Evolutionary conservation across 2,113 vertebrate species (phyloP).

Genomic region (Dipodomys stephensi): DNA sequence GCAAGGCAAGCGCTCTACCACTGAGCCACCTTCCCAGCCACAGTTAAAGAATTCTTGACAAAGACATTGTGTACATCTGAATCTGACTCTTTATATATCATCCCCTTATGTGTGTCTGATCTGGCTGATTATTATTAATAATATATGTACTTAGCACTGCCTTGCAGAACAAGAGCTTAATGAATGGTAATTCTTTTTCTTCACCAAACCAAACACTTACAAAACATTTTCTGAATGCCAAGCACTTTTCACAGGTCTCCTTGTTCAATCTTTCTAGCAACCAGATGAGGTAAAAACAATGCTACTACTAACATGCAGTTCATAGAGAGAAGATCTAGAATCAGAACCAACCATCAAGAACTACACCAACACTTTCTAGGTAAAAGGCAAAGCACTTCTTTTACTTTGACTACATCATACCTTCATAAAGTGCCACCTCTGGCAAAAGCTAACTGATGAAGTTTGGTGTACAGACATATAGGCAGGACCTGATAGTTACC

Average conservation of each 20-base stretch:
- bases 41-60: background rate
- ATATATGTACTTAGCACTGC: background rate
- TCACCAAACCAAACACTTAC: constrained; percentile 7
- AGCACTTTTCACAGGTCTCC: background rate
- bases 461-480: too few species aligned
- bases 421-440: background rate
- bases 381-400: background rate
- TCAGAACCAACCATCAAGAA: background rate
- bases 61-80: background rate
- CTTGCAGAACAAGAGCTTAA: background rate
- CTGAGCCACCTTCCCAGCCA: too few species aligned
- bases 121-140: constrained; percentile 40
- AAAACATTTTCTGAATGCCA: background rate
- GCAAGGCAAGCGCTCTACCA: too few species aligned
- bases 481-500: too few species aligned
- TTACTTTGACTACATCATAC: background rate
- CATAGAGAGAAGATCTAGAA: background rate
- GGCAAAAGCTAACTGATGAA: background rate
- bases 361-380: background rate
- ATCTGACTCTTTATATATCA: background rate
- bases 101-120: constrained; percentile 16
- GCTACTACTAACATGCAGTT: background rate
- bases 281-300: background rate
- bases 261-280: background rate
- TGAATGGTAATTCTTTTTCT: background rate